Percentiles rank a stretch among this genome's conserved stretches.
Evolutionary conservation across 2,797 vertebrate genomes (phyloP).

Genomic region (Enteromius paludinosus): DNA sequence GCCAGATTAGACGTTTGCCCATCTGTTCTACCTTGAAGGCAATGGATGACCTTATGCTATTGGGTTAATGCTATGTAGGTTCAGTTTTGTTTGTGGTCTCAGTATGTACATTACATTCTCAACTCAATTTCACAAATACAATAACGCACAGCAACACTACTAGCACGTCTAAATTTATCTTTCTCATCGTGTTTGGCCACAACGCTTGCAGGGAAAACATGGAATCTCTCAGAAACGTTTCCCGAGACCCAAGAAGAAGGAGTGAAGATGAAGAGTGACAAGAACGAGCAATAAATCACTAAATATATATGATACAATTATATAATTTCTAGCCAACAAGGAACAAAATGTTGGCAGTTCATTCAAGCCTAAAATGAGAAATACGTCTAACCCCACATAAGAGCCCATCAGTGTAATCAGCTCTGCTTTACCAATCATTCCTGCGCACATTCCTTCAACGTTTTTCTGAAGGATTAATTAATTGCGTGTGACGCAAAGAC

Average conservation of each 20-base stretch:
- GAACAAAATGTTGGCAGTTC: conserved; percentile 3
- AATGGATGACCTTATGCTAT: conserved; percentile 3
- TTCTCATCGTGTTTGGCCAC: neutral
- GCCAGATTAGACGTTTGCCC: conserved; percentile 26
- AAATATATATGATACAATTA: conserved; percentile 13
- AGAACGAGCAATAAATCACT: conserved; percentile 31
- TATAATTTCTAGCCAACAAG: conserved; percentile 24
- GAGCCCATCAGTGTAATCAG: conserved; percentile 31
- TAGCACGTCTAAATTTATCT: neutral
- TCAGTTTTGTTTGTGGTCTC: neutral
- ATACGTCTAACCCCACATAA: conserved; percentile 24
- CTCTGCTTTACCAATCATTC: neutral
- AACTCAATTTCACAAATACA: neutral
- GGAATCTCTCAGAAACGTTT: neutral
- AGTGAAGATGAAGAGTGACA: neutral
- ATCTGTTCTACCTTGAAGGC: conserved; percentile 36
- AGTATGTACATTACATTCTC: neutral
- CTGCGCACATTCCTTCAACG: conserved; percentile 25
- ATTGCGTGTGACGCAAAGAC: conserved; percentile 13
- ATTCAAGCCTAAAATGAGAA: conserved; percentile 17
- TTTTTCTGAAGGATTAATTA: conserved; percentile 11
- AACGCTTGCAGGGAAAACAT: neutral
- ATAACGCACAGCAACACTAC: neutral
- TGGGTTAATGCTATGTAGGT: neutral
- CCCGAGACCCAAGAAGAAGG: neutral